Base-by-base conservation (phyloP, 1,140 invertebrate species). In the Hyphantria cunea region DNA sequence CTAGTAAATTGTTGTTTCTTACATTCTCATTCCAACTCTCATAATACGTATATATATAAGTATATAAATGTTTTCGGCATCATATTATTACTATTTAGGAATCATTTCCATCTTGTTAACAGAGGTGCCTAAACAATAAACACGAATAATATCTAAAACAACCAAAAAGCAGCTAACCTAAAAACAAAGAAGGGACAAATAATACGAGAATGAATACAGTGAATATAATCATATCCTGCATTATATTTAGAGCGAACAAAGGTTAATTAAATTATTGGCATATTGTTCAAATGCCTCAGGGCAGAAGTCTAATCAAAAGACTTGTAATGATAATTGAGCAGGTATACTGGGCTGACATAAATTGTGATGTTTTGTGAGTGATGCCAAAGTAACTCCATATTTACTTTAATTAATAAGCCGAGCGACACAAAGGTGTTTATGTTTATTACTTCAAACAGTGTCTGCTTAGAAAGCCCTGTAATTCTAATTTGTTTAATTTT, bases 241-340 rank as follows among this genome's bases (percentile, higher is more conserved):
- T 44, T 44, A 44, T n/a, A 44, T 44, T 44, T 44, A 44, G 13
- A 44, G 6, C 6, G 41, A 12, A 44, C 41, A 44, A 44, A 44
- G 41, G 41, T 44, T 44, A 44, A 44, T 44, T 44, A 44, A 44
- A 44, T 44, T 44, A n/a, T 44, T n/a, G 9, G 41, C n/a, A n/a
- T 44, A 44, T 37, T 44, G 41, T 44, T n/a, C 12, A 44, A 44
- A 44, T 44, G 41, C 41, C 41, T 44, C 3, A 6, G 12, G 41
- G 41, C 41, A 44, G 41, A 44, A n/a, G 6, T 44, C 0, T 44
- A 44, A 44, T 44, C 41, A 44, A 44, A 44, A n/a, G 12, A n/a
- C n/a, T 44, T 44, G 41, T 44, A 44, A 44, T 44, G 41, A 44
- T 44, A 44, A 44, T 6, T 13, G 6, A 44, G n/a, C 41, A 44